These are phyloP conservation scores for Pristionchus japonicus DNA, from an alignment of 2,888 invertebrate species.

Conservation along the genomic window DNA sequence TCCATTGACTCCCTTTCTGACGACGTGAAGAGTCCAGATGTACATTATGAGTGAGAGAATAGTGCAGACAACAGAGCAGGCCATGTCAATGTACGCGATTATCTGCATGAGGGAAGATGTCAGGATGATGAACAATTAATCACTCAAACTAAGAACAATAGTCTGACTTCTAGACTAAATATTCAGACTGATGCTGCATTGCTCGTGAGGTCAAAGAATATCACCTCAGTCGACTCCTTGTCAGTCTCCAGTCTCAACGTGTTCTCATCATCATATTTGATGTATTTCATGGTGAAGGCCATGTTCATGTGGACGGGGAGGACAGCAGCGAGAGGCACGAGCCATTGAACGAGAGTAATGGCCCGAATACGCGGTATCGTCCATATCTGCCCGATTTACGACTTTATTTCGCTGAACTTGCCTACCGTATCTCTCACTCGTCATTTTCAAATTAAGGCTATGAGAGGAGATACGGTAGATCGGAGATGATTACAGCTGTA, in stretches of 20 bases:
- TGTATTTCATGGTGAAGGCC: slow-evolving; percentile 35
- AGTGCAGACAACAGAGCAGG: slow-evolving; percentile 46
- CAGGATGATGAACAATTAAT: background rate
- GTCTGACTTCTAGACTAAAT: background rate
- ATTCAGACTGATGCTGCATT: background rate
- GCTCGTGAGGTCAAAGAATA: background rate
- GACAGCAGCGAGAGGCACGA: slow-evolving; percentile 41
- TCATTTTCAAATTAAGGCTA: too few relatives aligned
- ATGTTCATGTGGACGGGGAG: slow-evolving; percentile 48
- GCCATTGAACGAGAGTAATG: slow-evolving; percentile 44
- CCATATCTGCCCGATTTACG: slow-evolving; percentile 40
- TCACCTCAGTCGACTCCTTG: slow-evolving; percentile 47
- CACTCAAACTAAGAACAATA: background rate
- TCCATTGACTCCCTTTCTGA: slow-evolving; percentile 27
- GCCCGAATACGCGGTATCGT: background rate
- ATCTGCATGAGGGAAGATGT: too few relatives aligned
- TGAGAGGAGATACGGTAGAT: background rate
- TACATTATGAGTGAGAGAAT: slow-evolving; percentile 48
- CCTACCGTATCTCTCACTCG: too few relatives aligned
- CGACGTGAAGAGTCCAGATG: slow-evolving; percentile 42
- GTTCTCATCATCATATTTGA: slow-evolving; percentile 23
- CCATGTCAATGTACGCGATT: slow-evolving; percentile 48
- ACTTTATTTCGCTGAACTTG: too few relatives aligned
- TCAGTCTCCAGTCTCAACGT: slow-evolving; percentile 47
- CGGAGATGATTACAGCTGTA: background rate